These are phyloP conservation scores for Phalacrocorax brasilianus DNA, from an alignment of 2,113 vertebrate species.

Conservation along the genomic window DNA sequence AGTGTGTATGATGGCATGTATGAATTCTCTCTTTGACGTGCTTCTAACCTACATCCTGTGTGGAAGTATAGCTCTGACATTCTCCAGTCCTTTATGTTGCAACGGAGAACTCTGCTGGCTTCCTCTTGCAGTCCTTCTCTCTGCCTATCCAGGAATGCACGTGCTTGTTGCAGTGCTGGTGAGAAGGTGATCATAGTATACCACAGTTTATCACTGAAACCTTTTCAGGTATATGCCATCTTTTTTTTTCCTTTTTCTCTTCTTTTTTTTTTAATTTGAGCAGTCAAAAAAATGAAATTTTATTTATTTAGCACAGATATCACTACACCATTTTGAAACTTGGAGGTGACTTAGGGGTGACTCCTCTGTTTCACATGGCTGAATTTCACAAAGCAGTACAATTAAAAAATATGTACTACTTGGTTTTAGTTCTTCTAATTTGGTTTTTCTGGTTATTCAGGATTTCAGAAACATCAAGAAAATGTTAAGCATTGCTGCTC, in stretches of 20 bases:
- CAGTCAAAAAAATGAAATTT: background rate
- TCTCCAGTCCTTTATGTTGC: background rate
- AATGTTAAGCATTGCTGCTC: background rate
- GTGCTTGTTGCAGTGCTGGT: background rate
- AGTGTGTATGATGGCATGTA: background rate
- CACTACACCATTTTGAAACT: background rate
- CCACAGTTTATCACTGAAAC: background rate
- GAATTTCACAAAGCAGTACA: background rate
- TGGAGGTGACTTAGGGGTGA: background rate
- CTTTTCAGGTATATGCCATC: background rate
- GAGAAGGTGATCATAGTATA: background rate
- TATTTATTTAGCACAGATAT: background rate
- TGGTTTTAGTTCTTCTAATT: background rate
- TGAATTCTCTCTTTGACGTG: background rate
- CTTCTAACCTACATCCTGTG: background rate
- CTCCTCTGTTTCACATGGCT: background rate
- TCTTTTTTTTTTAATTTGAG: background rate
- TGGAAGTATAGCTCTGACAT: background rate
- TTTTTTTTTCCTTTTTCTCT: background rate
- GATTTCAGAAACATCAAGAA: background rate
- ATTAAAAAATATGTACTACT: fast-evolving
- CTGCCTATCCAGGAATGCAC: background rate
- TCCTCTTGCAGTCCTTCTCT: background rate
- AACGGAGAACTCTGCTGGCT: background rate
- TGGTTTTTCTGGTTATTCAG: background rate